Conservation (phyloP, 53 echinoderm and acorn worm species). For the Mesocentrotus franciscanus region DNA sequence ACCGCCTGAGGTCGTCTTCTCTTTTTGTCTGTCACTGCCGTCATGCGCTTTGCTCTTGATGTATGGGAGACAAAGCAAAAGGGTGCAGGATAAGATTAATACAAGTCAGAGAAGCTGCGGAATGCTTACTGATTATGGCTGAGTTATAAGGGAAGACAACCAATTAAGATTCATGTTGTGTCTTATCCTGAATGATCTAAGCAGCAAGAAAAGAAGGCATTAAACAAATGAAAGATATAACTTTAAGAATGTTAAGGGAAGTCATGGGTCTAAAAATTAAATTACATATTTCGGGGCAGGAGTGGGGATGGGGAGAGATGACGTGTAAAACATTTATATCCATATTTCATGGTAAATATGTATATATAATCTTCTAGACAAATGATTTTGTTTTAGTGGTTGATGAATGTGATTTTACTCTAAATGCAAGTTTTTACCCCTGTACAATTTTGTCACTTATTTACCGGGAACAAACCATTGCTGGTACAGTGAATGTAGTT, state of each 20-base stretch:
- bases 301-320: too few relatives aligned
- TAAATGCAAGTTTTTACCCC: too few relatives aligned
- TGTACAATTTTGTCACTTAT: too few relatives aligned
- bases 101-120: constrained; percentile 28
- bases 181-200: constrained; percentile 19
- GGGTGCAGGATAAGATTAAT: constrained; percentile 39
- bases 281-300: background rate
- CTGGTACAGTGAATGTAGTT: too few relatives aligned
- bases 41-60: constrained; percentile 9
- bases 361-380: background rate
- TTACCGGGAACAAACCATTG: too few relatives aligned
- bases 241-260: background rate
- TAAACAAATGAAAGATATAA: background rate
- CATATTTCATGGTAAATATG: background rate
- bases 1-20: constrained; percentile 51
- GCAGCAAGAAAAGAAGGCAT: background rate
- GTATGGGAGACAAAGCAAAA: constrained; percentile 13
- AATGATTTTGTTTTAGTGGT: too few relatives aligned
- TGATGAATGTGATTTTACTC: too few relatives aligned
- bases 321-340: too few relatives aligned
- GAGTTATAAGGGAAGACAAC: constrained; percentile 38
- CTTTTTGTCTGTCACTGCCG: constrained; percentile 30
- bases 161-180: constrained; percentile 45
- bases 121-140: constrained; percentile 30
- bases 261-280: background rate